Evolutionary conservation across 2,888 invertebrate species (phyloP).

Genomic region (Meghimatium bilineatum): DNA sequence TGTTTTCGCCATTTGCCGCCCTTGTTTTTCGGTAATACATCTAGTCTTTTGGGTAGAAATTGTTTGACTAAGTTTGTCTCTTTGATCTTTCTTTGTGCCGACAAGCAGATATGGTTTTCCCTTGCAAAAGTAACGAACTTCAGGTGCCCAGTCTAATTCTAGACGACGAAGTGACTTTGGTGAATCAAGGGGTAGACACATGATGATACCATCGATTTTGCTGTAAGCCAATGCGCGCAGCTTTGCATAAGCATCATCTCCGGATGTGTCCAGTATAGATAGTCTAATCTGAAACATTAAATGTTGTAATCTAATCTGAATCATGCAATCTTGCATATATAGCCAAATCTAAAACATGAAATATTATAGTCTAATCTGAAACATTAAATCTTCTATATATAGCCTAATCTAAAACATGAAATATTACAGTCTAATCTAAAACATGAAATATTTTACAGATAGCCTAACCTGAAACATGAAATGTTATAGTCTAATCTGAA

Average conservation of each 20-base stretch:
- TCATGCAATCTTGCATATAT: too few relatives aligned
- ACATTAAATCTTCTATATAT: too few relatives aligned
- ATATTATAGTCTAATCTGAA: too few relatives aligned
- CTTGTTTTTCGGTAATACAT: conserved; percentile 10
- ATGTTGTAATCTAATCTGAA: too few relatives aligned
- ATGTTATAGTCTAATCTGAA: conserved; percentile 16
- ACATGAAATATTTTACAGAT: too few relatives aligned
- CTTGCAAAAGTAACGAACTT: conserved; percentile 22
- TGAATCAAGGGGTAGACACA: conserved; percentile 37
- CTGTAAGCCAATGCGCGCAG: conserved; percentile 29
- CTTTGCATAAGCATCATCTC: conserved; percentile 20
- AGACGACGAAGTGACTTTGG: conserved; percentile 15
- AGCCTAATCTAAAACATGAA: too few relatives aligned
- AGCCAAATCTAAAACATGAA: too few relatives aligned
- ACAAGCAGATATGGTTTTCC: conserved; percentile 26
- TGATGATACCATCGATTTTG: conserved; percentile 15
- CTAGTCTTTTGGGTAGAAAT: neutral
- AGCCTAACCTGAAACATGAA: too few relatives aligned
- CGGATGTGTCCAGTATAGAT: conserved; percentile 9
- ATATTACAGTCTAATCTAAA: too few relatives aligned
- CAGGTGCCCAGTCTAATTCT: conserved; percentile 33
- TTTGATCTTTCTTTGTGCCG: conserved; percentile 30
- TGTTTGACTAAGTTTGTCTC: neutral
- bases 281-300: conserved; percentile 22
- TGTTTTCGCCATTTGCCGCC: conserved; percentile 22